Conservation (phyloP, 2,797 vertebrate genomes). For the Mico argentatus region DNA sequence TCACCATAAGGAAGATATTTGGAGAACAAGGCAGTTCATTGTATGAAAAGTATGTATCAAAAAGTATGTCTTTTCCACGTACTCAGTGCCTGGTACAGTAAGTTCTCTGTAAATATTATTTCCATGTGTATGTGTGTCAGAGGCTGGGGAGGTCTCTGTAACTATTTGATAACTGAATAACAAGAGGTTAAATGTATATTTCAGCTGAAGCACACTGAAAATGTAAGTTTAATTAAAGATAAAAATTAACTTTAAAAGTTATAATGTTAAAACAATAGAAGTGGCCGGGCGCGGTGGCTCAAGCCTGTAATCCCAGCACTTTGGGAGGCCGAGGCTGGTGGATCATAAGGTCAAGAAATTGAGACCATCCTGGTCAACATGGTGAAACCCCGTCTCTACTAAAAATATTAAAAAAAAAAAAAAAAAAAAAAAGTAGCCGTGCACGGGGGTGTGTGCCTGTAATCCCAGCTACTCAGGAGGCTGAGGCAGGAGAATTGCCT, state of each 20-base stretch:
- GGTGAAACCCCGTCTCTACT: no score
- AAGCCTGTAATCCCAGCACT: no score
- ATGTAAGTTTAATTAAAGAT: background rate
- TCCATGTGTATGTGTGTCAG: background rate
- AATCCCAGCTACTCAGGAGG: no score
- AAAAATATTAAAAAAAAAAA: no score
- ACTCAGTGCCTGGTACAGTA: background rate
- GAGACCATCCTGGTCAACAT: no score
- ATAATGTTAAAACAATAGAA: background rate
- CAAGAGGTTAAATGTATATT: background rate
- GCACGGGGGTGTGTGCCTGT: no score
- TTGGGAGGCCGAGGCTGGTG: no score
- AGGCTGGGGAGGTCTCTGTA: background rate
- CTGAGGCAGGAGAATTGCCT: no score
- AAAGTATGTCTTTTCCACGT: background rate
- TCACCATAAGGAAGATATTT: background rate
- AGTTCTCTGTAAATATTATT: background rate
- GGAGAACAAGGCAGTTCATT: background rate
- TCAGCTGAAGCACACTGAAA: background rate
- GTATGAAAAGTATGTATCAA: background rate
- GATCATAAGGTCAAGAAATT: no score
- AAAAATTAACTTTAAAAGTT: conserved; percentile 32
- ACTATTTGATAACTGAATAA: background rate
- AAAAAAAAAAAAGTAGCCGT: no score
- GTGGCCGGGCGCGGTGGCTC: no score